Evolutionary conservation across 1,140 invertebrate species (phyloP).

Genomic region (Papilio aristodemus): DNA sequence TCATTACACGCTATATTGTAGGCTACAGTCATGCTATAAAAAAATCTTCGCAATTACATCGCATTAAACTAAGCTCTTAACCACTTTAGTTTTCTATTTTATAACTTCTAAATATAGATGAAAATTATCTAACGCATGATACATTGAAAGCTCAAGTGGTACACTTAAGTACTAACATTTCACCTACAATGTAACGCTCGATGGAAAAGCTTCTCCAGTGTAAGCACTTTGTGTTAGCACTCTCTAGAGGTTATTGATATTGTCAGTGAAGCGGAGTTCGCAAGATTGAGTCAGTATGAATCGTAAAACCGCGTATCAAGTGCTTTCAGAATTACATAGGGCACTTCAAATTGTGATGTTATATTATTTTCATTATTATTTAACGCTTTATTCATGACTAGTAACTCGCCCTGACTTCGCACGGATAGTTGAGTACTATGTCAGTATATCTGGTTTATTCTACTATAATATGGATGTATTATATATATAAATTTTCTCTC

Average conservation of each 20-base stretch:
- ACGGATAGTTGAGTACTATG: too few relatives aligned
- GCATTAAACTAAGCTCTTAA: too few relatives aligned
- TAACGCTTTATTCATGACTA: neutral
- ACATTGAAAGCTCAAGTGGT: neutral
- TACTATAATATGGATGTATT: too few relatives aligned
- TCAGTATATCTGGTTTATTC: too few relatives aligned
- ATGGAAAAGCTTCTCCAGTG: conserved; percentile 1
- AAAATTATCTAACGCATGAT: neutral
- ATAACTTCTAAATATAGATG: too few relatives aligned
- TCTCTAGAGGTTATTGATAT: conserved; percentile 15
- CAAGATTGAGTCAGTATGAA: conserved; percentile 10
- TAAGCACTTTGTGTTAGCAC: conserved; percentile 20
- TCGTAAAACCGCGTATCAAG: conserved; percentile 6
- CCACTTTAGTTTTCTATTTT: too few relatives aligned
- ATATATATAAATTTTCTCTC: too few relatives aligned
- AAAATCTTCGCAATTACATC: too few relatives aligned
- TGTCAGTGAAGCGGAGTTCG: neutral
- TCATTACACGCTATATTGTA: too few relatives aligned
- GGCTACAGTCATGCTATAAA: too few relatives aligned
- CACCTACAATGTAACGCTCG: conserved; percentile 3
- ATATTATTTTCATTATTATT: neutral
- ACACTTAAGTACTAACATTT: conserved; percentile 2
- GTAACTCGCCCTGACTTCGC: too few relatives aligned
- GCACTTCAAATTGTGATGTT: neutral
- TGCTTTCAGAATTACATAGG: neutral